Conservation (phyloP, 2,113 vertebrate species). For the Chelonoidis abingdonii region DNA sequence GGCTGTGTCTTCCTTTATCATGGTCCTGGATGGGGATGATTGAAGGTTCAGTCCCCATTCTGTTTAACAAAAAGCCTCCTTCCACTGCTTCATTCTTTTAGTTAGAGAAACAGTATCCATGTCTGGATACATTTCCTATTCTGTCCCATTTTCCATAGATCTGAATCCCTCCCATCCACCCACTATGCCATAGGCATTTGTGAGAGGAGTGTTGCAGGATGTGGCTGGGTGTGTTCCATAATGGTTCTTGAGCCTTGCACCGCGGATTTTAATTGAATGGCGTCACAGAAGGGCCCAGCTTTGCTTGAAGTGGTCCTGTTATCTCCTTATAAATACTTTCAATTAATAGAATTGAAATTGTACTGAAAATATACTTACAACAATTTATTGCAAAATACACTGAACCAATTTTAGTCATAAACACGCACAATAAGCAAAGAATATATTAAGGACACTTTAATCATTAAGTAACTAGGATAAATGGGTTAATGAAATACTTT, state of each 20-base stretch:
- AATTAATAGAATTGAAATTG: not conserved
- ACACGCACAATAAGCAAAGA: not conserved
- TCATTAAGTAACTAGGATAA: not conserved
- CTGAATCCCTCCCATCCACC: not conserved
- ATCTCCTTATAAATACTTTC: not conserved
- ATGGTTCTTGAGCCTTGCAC: too few species aligned
- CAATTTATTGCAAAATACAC: not conserved
- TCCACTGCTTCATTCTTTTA: not conserved
- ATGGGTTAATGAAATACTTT: not conserved
- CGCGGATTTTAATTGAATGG: not conserved
- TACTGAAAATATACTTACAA: not conserved
- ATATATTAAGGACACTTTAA: not conserved
- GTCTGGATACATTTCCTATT: not conserved
- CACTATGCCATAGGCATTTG: not conserved
- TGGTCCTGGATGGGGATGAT: rapidly evolving
- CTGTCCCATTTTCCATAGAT: not conserved
- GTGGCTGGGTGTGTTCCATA: not conserved
- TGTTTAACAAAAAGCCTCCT: not conserved
- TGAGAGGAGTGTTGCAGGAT: not conserved
- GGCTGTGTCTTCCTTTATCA: not conserved
- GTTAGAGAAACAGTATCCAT: not conserved
- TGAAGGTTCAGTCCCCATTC: rapidly evolving
- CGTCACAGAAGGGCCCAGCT: not conserved
- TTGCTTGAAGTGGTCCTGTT: not conserved
- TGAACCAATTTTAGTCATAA: not conserved